Evolutionary conservation across 2,888 invertebrate species (phyloP).

Genomic region (Phortica okadai): DNA sequence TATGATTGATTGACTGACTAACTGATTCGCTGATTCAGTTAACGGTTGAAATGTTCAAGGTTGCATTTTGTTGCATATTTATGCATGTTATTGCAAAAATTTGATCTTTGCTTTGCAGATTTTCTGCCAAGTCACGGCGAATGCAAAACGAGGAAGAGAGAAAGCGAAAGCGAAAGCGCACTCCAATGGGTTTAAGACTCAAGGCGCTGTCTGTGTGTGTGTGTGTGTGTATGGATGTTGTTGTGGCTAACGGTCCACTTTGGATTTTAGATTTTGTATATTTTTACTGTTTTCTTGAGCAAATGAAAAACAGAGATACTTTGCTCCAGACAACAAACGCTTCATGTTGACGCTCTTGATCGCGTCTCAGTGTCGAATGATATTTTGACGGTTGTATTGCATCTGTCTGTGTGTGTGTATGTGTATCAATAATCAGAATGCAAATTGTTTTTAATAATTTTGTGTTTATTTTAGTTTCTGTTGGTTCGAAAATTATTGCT

Average conservation of each 20-base stretch:
- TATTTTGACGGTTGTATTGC: not conserved
- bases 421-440: not conserved
- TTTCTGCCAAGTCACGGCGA: not conserved
- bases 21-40: not conserved
- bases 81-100: not conserved
- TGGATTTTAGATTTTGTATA: not conserved
- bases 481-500: not conserved
- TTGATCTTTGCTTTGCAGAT: not conserved
- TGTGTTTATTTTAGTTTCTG: not conserved
- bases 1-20: no score
- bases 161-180: no score
- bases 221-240: no score
- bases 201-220: no score
- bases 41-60: conserved; percentile 1
- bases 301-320: not conserved
- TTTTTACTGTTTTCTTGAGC: not conserved
- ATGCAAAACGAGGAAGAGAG: no score
- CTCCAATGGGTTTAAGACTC: no score
- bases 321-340: not conserved
- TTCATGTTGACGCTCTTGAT: not conserved
- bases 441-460: not conserved
- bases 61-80: not conserved
- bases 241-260: not conserved
- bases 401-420: no score
- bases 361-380: not conserved